Conservation (phyloP, 2,888 invertebrate species). For the Mimachlamys varia region DNA sequence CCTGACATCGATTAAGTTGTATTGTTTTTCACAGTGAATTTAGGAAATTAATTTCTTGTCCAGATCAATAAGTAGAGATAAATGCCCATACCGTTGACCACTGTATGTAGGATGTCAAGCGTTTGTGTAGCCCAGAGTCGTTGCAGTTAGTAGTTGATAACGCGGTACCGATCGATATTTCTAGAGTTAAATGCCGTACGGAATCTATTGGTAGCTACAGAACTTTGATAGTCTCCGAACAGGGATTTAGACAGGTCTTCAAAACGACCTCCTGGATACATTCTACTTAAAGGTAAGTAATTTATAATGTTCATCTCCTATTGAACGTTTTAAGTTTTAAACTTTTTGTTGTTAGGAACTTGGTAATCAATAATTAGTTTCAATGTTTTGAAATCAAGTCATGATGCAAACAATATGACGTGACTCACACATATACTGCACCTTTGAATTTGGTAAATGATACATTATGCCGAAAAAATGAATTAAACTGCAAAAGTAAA, state of each 20-base stretch:
- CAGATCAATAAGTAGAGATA: not conserved
- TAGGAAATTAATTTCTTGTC: not conserved
- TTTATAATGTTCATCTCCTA: too few relatives aligned
- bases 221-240: constrained; percentile 2
- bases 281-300: too few relatives aligned
- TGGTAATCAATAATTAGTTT: too few relatives aligned
- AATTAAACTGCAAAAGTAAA: too few relatives aligned
- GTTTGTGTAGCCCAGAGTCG: not conserved
- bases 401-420: too few relatives aligned
- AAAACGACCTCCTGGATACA: not conserved
- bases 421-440: too few relatives aligned
- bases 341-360: too few relatives aligned
- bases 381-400: too few relatives aligned
- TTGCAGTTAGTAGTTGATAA: not conserved
- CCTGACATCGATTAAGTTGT: not conserved
- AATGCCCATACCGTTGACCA: not conserved
- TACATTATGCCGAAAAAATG: too few relatives aligned
- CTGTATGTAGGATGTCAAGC: not conserved
- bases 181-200: not conserved
- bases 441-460: too few relatives aligned
- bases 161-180: not conserved
- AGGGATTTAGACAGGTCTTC: not conserved
- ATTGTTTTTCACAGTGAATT: not conserved
- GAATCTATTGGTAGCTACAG: not conserved
- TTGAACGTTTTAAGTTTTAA: too few relatives aligned